Evolutionary conservation across 1,140 invertebrate genomes (phyloP).

Genomic region (Leptopilina boulardi): DNA sequence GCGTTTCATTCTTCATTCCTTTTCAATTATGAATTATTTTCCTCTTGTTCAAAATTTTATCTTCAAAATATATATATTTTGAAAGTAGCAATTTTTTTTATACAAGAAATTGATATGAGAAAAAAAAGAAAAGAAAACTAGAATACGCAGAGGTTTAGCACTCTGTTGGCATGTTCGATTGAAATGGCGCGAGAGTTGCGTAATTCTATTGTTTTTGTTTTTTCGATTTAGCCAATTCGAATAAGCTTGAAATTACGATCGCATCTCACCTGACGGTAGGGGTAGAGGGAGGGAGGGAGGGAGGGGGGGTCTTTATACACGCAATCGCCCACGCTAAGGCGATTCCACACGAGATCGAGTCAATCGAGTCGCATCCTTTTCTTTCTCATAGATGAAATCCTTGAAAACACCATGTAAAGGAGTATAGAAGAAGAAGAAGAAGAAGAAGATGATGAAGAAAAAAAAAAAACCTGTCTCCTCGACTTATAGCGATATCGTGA

Average conservation of each 20-base stretch:
- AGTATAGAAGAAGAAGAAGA: background rate
- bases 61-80: too few species aligned
- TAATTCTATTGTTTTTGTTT: constrained; percentile 30
- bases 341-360: constrained; percentile 28
- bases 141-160: background rate
- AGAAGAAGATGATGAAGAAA: background rate
- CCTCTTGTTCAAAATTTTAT: too few species aligned
- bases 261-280: constrained; percentile 15
- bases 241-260: constrained; percentile 32
- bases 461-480: constrained; percentile 25
- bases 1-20: too few species aligned
- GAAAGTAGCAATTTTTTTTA: too few species aligned
- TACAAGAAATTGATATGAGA: too few species aligned
- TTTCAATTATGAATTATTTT: too few species aligned
- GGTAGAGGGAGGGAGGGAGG: too few species aligned
- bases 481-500: constrained; percentile 13
- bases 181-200: background rate
- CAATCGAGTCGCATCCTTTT: constrained; percentile 21
- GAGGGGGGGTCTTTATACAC: background rate
- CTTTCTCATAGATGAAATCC: constrained; percentile 13
- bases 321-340: constrained; percentile 25
- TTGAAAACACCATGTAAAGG: background rate
- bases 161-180: background rate
- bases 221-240: constrained; percentile 1
- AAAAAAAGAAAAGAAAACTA: background rate